phyloP scores from a whole-genome alignment of 2,888 invertebrate genomes.

The Drosophila mercatorum region DNA sequence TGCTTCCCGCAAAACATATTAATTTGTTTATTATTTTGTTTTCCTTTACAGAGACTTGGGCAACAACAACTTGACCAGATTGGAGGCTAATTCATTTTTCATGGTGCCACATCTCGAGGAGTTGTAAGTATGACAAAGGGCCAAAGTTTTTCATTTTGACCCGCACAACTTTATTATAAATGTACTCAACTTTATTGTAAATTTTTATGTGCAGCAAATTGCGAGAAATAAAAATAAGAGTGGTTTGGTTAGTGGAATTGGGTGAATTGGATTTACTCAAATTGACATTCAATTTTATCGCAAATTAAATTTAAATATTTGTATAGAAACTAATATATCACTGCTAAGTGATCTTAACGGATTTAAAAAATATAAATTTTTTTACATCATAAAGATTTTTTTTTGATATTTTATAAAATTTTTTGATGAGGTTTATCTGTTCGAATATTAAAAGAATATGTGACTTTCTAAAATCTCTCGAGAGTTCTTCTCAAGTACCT shows the following conservation, averaged over 20 bases:
- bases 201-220: slow-evolving; percentile 9
- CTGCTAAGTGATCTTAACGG: no score
- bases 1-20: slow-evolving; percentile 36
- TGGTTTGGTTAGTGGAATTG: neutral
- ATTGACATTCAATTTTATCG: neutral
- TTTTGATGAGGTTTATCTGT: no score
- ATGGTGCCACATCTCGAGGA: slow-evolving; percentile 89
- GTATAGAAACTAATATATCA: no score
- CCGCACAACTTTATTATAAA: slow-evolving; percentile 11
- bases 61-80: slow-evolving; percentile 91
- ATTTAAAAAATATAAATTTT: no score
- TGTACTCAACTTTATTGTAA: slow-evolving; percentile 3
- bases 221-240: neutral
- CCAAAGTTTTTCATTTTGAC: neutral
- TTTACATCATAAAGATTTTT: no score
- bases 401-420: no score
- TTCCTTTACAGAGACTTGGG: slow-evolving; percentile 89
- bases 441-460: no score
- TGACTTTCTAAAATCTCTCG: no score
- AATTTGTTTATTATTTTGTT: slow-evolving; percentile 54
- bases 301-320: neutral
- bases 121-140: slow-evolving; percentile 87
- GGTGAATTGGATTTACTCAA: neutral
- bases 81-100: slow-evolving; percentile 89
- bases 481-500: no score